These are phyloP conservation scores for Stegodyphus mimosarum DNA, from an alignment of 1,140 invertebrate species.

Conservation along the genomic window DNA sequence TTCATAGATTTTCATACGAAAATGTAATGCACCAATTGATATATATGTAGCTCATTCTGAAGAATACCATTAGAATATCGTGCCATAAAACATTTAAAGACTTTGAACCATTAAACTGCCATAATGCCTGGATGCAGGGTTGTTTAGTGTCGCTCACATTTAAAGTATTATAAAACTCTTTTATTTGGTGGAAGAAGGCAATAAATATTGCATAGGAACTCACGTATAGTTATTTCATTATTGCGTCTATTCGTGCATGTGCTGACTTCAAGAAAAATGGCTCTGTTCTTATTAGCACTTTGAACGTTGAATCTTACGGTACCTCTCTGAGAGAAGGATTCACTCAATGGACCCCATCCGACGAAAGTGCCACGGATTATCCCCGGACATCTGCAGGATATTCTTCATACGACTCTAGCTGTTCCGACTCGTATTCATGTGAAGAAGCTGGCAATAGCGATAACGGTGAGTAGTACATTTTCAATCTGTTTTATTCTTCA, in stretches of 20 bases:
- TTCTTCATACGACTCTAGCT: conserved; percentile 45
- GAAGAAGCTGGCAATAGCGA: conserved; percentile 51
- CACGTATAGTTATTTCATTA: neutral
- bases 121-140: neutral
- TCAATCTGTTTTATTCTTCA: too few relatives aligned
- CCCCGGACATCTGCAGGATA: conserved; percentile 68
- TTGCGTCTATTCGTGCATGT: neutral
- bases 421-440: conserved; percentile 42
- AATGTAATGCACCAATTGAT: too few relatives aligned
- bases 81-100: too few relatives aligned
- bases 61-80: too few relatives aligned
- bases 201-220: neutral
- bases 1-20: too few relatives aligned
- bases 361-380: conserved; percentile 68
- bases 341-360: conserved; percentile 46
- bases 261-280: conserved; percentile 70
- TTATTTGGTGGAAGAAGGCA: neutral
- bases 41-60: too few relatives aligned
- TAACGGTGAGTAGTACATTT: conserved; percentile 22
- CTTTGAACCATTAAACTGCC: neutral
- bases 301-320: conserved; percentile 36
- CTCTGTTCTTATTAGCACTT: conserved; percentile 56
- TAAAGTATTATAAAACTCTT: neutral
- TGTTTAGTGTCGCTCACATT: neutral
- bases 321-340: conserved; percentile 9